These are phyloP conservation scores for Callosobruchus maculatus DNA, from an alignment of 2,888 invertebrate species.

Conservation along the genomic window DNA sequence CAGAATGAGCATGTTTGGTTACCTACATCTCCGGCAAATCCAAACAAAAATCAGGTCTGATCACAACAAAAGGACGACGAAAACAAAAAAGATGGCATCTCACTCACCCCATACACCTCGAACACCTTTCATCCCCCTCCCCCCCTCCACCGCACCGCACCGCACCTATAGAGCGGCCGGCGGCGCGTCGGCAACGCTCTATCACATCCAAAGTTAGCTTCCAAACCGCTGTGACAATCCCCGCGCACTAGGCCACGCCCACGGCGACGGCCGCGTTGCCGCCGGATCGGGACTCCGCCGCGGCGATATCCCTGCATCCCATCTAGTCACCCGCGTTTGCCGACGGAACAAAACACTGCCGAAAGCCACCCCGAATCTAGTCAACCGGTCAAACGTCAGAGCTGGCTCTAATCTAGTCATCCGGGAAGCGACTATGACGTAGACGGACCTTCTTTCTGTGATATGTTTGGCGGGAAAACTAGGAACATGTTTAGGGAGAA, in stretches of 20 bases:
- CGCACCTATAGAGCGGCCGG: too few relatives aligned
- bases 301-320: background rate
- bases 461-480: background rate
- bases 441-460: background rate
- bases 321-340: slow-evolving; percentile 15
- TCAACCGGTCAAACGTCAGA: background rate
- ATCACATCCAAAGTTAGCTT: slow-evolving; percentile 44
- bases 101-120: background rate
- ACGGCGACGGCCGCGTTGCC: slow-evolving; percentile 43
- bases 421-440: background rate
- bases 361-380: background rate
- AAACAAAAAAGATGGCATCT: background rate
- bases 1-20: background rate
- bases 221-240: slow-evolving; percentile 50
- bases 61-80: background rate
- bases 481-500: background rate
- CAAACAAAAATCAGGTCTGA: background rate
- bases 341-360: background rate
- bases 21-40: background rate
- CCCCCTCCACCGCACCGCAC: too few relatives aligned
- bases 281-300: slow-evolving; percentile 40
- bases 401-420: background rate
- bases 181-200: slow-evolving; percentile 13
- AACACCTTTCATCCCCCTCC: background rate
- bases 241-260: slow-evolving; percentile 37